Conservation (phyloP, 1,140 invertebrate genomes). For the Colletes gigas region DNA sequence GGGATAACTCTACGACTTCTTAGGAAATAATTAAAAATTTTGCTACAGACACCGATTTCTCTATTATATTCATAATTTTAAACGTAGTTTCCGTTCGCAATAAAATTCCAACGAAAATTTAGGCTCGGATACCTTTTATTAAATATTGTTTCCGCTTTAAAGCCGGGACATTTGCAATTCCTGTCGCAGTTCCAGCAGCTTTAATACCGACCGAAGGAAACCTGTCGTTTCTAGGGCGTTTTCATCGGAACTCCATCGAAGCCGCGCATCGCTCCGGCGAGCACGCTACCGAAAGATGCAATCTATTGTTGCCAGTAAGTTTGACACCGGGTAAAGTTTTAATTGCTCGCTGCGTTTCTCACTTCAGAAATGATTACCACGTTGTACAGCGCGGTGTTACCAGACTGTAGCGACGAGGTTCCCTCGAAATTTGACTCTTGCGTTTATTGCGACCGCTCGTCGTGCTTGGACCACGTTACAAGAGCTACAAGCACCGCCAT, state of each 20-base stretch:
- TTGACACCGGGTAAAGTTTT: conserved; percentile 57
- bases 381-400: neutral
- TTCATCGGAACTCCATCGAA: conserved; percentile 17
- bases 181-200: conserved; percentile 7
- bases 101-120: no score
- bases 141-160: no score
- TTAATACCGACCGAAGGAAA: conserved; percentile 7
- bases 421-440: neutral
- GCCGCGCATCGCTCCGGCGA: neutral
- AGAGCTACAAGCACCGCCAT: no score
- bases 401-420: neutral
- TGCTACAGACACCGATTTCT: no score
- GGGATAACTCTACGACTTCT: no score
- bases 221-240: conserved; percentile 18
- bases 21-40: no score
- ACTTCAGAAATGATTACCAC: conserved; percentile 45
- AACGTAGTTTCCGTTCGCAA: no score
- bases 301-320: conserved; percentile 56
- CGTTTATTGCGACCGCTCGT: neutral
- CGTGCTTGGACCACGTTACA: no score
- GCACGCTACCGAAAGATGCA: conserved; percentile 49
- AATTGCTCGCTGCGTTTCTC: conserved; percentile 54
- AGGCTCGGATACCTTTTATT: no score
- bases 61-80: no score
- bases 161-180: conserved; percentile 12